Evolutionary conservation across 2,888 invertebrate species (phyloP).

Genomic region (Chrysotoxum bicinctum): DNA sequence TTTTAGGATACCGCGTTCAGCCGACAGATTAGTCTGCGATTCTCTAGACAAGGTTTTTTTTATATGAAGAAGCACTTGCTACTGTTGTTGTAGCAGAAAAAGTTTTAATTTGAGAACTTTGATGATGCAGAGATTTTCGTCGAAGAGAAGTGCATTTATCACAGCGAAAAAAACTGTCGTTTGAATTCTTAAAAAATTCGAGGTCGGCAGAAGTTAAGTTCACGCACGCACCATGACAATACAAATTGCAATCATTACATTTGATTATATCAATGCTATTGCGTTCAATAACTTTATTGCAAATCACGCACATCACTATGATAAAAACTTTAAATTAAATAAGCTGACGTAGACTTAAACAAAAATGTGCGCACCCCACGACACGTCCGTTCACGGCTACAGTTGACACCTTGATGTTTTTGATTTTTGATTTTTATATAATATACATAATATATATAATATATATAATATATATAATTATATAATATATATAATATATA

Average conservation of each 20-base stretch:
- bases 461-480: too few species aligned
- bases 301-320: background rate
- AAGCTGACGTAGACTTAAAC: too few species aligned
- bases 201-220: background rate
- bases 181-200: background rate
- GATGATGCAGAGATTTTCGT: background rate
- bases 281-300: background rate
- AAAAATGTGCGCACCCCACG: too few species aligned
- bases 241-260: background rate
- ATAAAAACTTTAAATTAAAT: background rate
- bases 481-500: too few species aligned
- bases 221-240: background rate
- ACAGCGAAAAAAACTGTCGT: background rate
- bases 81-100: background rate
- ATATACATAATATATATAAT: too few species aligned
- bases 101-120: background rate
- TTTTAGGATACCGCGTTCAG: too few species aligned
- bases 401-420: too few species aligned
- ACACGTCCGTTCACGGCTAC: too few species aligned
- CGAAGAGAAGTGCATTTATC: background rate
- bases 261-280: background rate
- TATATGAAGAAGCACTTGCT: background rate
- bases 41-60: background rate
- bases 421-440: too few species aligned
- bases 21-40: too few species aligned